Evolutionary conservation across 2,113 vertebrate species (phyloP).

Genomic region (Odocoileus virginianus): DNA sequence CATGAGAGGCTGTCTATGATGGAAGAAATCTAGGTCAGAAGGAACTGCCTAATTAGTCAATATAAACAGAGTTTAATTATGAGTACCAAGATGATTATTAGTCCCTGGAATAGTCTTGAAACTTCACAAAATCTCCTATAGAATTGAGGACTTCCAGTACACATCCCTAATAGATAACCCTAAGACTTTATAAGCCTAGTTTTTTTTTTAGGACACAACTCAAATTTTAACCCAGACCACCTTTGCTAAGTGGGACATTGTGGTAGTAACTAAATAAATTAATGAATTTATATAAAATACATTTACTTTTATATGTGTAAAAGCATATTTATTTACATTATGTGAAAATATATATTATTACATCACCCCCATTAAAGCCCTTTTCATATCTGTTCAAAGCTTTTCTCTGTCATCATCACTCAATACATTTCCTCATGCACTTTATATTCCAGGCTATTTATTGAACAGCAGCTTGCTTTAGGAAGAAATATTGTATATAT

Average conservation of each 20-base stretch:
- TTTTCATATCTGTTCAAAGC: background rate
- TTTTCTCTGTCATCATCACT: background rate
- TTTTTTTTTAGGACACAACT: background rate
- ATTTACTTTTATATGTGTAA: background rate
- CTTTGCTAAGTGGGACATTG: background rate
- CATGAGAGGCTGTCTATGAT: background rate
- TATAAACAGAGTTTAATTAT: background rate
- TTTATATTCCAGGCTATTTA: background rate
- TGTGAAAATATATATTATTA: background rate
- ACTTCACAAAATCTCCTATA: background rate
- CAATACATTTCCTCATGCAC: background rate
- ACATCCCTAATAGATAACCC: background rate
- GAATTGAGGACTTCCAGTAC: background rate
- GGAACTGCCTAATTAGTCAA: background rate
- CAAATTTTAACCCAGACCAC: background rate
- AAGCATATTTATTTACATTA: background rate
- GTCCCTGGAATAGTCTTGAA: background rate
- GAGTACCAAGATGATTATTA: background rate
- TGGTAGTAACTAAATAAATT: background rate
- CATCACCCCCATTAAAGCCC: background rate
- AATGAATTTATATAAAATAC: background rate
- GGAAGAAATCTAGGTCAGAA: background rate
- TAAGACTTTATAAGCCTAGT: background rate
- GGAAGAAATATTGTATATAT: background rate
- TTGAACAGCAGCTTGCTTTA: background rate